Percentiles rank a stretch among this genome's conserved stretches.
phyloP scores from a whole-genome alignment of 1,140 invertebrate genomes.

The Chionoecetes opilio region DNA sequence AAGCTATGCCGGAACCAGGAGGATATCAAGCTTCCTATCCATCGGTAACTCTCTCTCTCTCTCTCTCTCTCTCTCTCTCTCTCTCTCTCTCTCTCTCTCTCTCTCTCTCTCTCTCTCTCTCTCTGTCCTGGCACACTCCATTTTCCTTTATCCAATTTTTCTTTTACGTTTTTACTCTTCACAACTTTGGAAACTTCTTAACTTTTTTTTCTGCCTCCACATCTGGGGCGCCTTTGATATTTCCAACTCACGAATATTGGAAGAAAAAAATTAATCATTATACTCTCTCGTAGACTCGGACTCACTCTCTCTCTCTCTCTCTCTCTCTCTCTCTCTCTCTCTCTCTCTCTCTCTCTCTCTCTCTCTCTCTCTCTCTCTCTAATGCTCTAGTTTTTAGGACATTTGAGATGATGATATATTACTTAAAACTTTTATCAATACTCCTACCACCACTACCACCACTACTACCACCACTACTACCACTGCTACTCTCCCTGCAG shows the following conservation, averaged over 20 bases:
- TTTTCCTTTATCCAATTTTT: slow-evolving; percentile 7
- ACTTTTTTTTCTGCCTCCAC: too few relatives aligned
- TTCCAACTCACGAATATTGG: too few relatives aligned
- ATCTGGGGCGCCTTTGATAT: too few relatives aligned
- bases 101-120: not conserved
- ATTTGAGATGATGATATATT: too few relatives aligned
- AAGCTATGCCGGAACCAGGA: not conserved
- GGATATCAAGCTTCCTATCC: not conserved
- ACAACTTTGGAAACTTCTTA: too few relatives aligned
- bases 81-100: slow-evolving; percentile 14
- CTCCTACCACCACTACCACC: not conserved
- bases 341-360: not conserved
- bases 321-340: not conserved
- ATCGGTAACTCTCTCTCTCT: not conserved
- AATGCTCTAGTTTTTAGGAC: not conserved
- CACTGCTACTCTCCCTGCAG: not conserved
- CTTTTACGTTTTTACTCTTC: not conserved
- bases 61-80: not conserved
- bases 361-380: not conserved
- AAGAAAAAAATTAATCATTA: not conserved
- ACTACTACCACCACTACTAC: not conserved
- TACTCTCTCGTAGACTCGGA: not conserved
- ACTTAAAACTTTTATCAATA: too few relatives aligned
- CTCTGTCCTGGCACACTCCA: not conserved
- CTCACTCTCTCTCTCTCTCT: not conserved